Evolutionary conservation across 2,888 invertebrate genomes (phyloP), one percentile per base, ranked within the genome.

Genomic region (Metopia argyrocephala): DNA sequence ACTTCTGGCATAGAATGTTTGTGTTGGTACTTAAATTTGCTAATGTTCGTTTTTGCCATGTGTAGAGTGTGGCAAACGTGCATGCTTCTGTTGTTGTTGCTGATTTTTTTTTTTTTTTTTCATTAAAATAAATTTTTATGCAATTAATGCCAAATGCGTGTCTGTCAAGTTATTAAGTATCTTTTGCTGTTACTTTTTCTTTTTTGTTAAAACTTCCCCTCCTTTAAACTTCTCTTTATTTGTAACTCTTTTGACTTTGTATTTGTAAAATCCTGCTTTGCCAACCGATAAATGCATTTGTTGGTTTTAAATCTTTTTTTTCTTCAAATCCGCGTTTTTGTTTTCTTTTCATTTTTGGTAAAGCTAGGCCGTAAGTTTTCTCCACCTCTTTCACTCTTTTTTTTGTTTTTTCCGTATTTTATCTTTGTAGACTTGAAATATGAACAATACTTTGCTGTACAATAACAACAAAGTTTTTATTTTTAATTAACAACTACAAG

Each of bases 111-210:
- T 64, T 57, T 73, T 66, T 66, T 68, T 70, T 79, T 54, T 71
- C 68, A 71, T 68, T n/a, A n/a, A n/a, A n/a, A 38, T 81, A 84
- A 81, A 78, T 82, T 79, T 83, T 76, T 79, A 83, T 85, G 83
- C 87, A 86, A 87, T 87, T 87, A 87, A 76, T 87, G 88, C 86
- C 88, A 87, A 88, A 86, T 87, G 87, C 87, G 86, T 86, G 88
- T 85, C 87, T 87, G 85, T 87, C 86, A 87, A 87, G 86, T 87
- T 88, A 86, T 84, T 83, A 85, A 85, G 83, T 81, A 78, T 79
- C 66, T 82, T 78, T 79, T 82, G 82, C 75, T 79, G 82, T 78
- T 61, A 61, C 54, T 54, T 45, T 54, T 50, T 38, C 3, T 15
- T 28, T 56, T 56, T 25, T 27, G 31, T 31, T 59, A 50, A 28